These are phyloP conservation scores for Chrysemys picta DNA, from an alignment of 2,113 vertebrate species.

Conservation along the genomic window DNA sequence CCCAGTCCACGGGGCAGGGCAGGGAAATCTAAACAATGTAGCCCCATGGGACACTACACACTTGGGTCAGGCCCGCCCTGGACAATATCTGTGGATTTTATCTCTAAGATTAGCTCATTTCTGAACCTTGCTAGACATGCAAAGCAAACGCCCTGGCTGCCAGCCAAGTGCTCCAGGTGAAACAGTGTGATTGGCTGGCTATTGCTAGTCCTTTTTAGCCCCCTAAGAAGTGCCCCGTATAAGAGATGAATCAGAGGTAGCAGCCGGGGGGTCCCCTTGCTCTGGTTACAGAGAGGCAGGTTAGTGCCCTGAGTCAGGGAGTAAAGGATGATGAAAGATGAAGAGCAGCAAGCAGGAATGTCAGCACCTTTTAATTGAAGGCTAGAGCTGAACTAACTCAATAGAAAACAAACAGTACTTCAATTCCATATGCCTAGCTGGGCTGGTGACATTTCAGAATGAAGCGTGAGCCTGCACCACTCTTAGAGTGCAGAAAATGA, in stretches of 20 bases:
- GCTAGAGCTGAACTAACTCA: not conserved
- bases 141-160: not conserved
- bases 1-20: no score
- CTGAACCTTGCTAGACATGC: not conserved
- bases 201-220: not conserved
- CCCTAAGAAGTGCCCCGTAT: not conserved
- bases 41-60: no score
- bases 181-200: not conserved
- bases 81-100: no score
- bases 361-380: constrained; percentile 26
- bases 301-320: rapidly evolving
- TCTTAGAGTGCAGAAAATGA: not conserved
- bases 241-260: not conserved
- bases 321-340: not conserved
- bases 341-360: not conserved
- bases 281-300: not conserved
- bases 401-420: constrained; percentile 27
- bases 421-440: not conserved
- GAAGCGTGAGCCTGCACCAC: rapidly evolving
- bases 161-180: not conserved
- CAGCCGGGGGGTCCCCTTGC: not conserved
- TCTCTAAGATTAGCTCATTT: no score
- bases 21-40: no score
- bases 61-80: no score
- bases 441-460: rapidly evolving